Evolutionary conservation across 2,888 invertebrate species (phyloP), one percentile per base, ranked within the genome.

Genomic region (Caradrina kadenii): DNA sequence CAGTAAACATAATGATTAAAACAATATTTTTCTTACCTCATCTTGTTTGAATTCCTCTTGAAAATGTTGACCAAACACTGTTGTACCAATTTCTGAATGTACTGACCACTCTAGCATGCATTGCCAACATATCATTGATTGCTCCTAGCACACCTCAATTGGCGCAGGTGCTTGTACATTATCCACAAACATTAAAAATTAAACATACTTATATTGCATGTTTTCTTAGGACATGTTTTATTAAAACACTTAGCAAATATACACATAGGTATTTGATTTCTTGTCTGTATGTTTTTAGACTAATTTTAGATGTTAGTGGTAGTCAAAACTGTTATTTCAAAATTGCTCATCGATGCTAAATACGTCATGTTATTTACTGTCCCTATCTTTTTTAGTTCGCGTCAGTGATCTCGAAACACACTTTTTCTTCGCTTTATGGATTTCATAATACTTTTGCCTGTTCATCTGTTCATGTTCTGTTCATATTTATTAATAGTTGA

Each of bases 41-140:
- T 63, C 76, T 69, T 89, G 76, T 89, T 89, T 89, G 86, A 85
- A 87, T 85, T 85, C 87, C 84, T 85, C 89, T 89, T 82, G 70
- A 85, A 73, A 73, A 63, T 81, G 68, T 79, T 85, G 75, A 75
- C 61, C 79, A 88, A 89, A 89, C 65, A 88, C 63, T 79, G 72
- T 78, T 82, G 82, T 71, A 76, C 82, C 59, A 72, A 72, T 79
- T 82, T 82, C 31, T 63, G 65, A 79, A 81, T 65, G 60, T 70
- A 65, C 67, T 15, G 39, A 77, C 76, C 73, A 78, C 82, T 80
- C 67, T 72, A 73, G 58, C 67, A 66, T 74, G 59, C 69, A 75
- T 75, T 73, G 67, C 73, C 61, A 73, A 79, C 73, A 82, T 76
- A 76, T 73, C 76, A 77, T 63, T 80, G 76, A 68, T 75, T 73